These are phyloP conservation scores for Zeugodacus cucurbitae DNA, from an alignment of 1,140 invertebrate genomes.

Conservation along the genomic window DNA sequence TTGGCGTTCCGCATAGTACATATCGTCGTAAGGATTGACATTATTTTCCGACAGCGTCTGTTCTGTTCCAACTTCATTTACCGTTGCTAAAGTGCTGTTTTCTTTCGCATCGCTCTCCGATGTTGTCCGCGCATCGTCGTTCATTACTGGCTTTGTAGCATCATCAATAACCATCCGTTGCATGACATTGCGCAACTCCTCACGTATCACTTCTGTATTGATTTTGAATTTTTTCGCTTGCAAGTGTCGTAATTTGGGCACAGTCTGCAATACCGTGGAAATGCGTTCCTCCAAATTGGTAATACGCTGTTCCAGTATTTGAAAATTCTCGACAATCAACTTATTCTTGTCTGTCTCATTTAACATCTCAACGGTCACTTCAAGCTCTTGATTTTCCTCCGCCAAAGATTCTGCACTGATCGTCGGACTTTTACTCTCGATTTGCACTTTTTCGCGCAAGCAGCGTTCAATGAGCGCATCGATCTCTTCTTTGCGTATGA, in stretches of 20 bases:
- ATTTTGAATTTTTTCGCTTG: slow-evolving; percentile 42
- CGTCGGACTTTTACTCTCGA: neutral
- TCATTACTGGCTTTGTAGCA: neutral
- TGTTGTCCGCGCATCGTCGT: neutral
- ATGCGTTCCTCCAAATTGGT: slow-evolving; percentile 37
- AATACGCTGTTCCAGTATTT: slow-evolving; percentile 43
- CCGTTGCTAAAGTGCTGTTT: neutral
- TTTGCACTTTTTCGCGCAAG: neutral
- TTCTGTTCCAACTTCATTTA: neutral
- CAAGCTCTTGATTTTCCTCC: slow-evolving; percentile 31
- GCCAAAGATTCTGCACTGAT: neutral
- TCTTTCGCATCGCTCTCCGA: neutral
- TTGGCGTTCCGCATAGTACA: slow-evolving; percentile 31
- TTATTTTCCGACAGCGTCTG: neutral
- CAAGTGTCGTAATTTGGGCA: slow-evolving; percentile 40
- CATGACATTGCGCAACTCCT: slow-evolving; percentile 26
- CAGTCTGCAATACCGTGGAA: slow-evolving; percentile 24
- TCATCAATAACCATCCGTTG: neutral
- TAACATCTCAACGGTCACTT: slow-evolving; percentile 29
- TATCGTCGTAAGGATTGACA: slow-evolving; percentile 21
- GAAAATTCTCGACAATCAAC: slow-evolving; percentile 42
- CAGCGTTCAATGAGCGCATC: slow-evolving; percentile 38
- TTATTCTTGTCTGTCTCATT: slow-evolving; percentile 41
- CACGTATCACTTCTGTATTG: slow-evolving; percentile 33
- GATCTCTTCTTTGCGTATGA: slow-evolving; percentile 40